These are phyloP conservation scores for Geothlypis trichas DNA, from an alignment of 2,113 vertebrate genomes.

Conservation along the genomic window DNA sequence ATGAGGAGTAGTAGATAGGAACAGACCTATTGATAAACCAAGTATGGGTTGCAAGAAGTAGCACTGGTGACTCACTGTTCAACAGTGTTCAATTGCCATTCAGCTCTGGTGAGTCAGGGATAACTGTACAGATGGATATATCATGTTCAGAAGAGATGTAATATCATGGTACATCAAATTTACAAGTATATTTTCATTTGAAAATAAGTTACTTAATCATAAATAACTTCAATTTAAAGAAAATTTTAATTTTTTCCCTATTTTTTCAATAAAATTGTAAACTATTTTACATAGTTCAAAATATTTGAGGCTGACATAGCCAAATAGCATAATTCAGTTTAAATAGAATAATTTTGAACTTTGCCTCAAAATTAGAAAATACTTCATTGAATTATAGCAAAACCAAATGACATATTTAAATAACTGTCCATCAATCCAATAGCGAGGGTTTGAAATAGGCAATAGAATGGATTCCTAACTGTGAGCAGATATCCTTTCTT, in stretches of 20 bases:
- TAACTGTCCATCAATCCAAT: not conserved
- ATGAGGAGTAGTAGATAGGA: not conserved
- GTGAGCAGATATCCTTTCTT: constrained; percentile 27
- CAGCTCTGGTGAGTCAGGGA: not conserved
- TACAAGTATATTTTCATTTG: not conserved
- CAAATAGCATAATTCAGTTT: constrained; percentile 41
- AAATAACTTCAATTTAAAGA: constrained; percentile 9
- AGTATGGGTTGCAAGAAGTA: not conserved
- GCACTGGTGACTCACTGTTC: not conserved
- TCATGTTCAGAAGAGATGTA: not conserved
- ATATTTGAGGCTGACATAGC: constrained; percentile 50
- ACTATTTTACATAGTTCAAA: constrained; percentile 47
- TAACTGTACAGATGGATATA: not conserved
- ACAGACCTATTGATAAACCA: not conserved
- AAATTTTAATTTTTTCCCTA: constrained; percentile 26
- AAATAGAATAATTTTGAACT: constrained; percentile 42
- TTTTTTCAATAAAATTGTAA: constrained; percentile 52
- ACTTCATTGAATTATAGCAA: constrained; percentile 18
- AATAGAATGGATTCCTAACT: constrained; percentile 24
- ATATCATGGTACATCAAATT: not conserved
- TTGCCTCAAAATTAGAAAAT: constrained; percentile 43
- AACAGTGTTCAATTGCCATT: not conserved
- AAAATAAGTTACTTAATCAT: not conserved
- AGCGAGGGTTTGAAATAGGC: not conserved
- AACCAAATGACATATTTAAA: not conserved